A percentile compares a stretch with the other conserved stretches of the same genome.
Evolutionary conservation across 2,797 vertebrate genomes (phyloP).

Genomic region (Tapirus indicus): DNA sequence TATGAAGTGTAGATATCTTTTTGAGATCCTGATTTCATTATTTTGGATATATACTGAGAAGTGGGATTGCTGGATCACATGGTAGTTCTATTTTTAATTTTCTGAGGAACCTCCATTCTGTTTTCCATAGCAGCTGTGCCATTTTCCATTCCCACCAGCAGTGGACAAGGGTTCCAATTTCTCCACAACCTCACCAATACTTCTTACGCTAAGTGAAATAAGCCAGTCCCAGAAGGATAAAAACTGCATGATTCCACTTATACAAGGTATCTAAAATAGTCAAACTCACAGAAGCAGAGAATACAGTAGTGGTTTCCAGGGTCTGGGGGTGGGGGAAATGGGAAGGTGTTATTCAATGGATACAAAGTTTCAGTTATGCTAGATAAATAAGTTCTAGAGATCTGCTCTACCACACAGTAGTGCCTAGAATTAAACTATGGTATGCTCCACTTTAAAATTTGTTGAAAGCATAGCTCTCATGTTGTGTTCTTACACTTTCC

Average conservation of each 20-base stretch:
- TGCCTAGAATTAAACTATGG: not conserved
- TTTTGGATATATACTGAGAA: not conserved
- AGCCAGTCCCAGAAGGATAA: not conserved
- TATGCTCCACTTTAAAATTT: not conserved
- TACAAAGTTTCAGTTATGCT: not conserved
- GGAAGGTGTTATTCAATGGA: not conserved
- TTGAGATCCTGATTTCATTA: not conserved
- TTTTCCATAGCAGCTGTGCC: not conserved
- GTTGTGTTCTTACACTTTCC: not conserved
- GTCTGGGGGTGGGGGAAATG: not conserved
- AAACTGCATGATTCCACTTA: not conserved
- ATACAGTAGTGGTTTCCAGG: not conserved
- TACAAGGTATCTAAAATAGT: not conserved
- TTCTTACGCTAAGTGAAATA: not conserved
- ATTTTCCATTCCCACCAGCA: not conserved
- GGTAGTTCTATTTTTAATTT: not conserved
- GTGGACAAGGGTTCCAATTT: not conserved
- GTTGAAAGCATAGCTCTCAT: not conserved
- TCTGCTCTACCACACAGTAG: not conserved
- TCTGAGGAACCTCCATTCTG: not conserved
- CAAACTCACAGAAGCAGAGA: not conserved
- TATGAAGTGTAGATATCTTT: not conserved
- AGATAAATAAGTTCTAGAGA: not conserved
- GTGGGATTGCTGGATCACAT: not conserved
- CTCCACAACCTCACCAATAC: not conserved